These are phyloP conservation scores for Mus pahari DNA, from an alignment of 2,113 vertebrate genomes.

Conservation along the genomic window DNA sequence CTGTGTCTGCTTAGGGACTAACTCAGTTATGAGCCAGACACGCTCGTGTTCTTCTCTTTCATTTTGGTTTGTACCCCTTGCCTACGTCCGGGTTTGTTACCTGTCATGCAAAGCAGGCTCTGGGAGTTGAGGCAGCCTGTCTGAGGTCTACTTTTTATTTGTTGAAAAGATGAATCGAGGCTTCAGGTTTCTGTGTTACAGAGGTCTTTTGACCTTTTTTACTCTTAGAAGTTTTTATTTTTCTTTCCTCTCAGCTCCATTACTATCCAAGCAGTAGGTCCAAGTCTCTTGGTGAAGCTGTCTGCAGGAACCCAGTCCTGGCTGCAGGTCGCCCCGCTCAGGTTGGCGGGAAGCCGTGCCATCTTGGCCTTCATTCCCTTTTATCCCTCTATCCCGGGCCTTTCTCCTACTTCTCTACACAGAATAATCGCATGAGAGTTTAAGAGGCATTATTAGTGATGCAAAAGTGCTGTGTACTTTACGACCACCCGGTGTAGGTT, in stretches of 20 bases:
- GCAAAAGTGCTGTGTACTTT: not conserved
- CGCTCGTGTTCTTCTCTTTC: not conserved
- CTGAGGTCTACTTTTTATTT: not conserved
- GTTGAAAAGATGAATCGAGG: not conserved
- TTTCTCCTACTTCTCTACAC: not conserved
- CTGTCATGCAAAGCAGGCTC: not conserved
- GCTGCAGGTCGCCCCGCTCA: not conserved
- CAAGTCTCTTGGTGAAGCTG: not conserved
- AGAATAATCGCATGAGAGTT: not conserved
- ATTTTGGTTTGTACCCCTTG: not conserved
- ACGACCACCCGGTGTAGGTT: not conserved
- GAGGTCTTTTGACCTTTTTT: not conserved
- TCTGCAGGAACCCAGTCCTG: not conserved
- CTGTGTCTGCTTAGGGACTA: not conserved
- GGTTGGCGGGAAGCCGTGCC: not conserved
- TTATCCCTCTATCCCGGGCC: not conserved
- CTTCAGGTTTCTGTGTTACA: constrained; percentile 38
- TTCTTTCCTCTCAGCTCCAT: not conserved
- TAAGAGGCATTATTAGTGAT: not conserved
- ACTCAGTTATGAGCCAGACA: not conserved
- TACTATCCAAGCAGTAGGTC: not conserved
- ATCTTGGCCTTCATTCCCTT: not conserved
- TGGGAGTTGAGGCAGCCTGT: not conserved
- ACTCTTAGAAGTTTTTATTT: not conserved
- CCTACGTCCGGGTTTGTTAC: not conserved